phyloP scores from a whole-genome alignment of 1,140 invertebrate species.

The Meloidogyne hapla region DNA sequence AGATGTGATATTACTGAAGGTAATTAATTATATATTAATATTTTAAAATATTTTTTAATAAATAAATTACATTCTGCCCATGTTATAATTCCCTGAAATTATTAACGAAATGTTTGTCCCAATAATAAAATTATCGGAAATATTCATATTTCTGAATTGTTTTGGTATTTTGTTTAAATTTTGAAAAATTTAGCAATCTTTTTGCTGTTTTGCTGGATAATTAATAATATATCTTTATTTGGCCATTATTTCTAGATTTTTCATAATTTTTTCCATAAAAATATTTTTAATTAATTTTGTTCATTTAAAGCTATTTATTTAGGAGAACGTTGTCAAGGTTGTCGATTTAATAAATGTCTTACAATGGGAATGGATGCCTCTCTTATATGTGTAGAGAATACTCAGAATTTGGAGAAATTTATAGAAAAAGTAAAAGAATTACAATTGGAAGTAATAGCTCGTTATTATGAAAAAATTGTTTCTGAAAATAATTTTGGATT shows the following conservation, averaged over 20 bases:
- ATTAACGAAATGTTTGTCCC: too few species aligned
- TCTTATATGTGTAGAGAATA: not conserved
- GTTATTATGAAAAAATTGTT: not conserved
- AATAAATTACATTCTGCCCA: too few species aligned
- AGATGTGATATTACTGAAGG: constrained; percentile 9
- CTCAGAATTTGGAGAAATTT: not conserved
- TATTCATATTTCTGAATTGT: too few species aligned
- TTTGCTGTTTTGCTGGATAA: too few species aligned
- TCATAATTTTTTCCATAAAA: not conserved
- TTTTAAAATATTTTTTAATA: not conserved
- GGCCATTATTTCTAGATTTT: not conserved
- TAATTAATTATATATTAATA: not conserved
- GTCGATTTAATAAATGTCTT: constrained; percentile 23
- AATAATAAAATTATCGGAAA: too few species aligned
- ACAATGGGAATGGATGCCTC: constrained; percentile 12
- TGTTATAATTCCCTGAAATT: too few species aligned
- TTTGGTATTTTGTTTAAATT: too few species aligned
- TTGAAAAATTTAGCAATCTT: too few species aligned
- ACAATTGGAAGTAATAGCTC: not conserved
- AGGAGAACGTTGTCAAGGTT: not conserved
- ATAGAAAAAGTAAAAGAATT: not conserved
- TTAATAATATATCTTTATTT: too few species aligned
- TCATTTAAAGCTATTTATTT: too few species aligned
- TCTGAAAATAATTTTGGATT: too few species aligned
- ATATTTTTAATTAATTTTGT: too few species aligned